phyloP scores from a whole-genome alignment of 2,888 invertebrate genomes.

The Nephrotoma flavescens region DNA sequence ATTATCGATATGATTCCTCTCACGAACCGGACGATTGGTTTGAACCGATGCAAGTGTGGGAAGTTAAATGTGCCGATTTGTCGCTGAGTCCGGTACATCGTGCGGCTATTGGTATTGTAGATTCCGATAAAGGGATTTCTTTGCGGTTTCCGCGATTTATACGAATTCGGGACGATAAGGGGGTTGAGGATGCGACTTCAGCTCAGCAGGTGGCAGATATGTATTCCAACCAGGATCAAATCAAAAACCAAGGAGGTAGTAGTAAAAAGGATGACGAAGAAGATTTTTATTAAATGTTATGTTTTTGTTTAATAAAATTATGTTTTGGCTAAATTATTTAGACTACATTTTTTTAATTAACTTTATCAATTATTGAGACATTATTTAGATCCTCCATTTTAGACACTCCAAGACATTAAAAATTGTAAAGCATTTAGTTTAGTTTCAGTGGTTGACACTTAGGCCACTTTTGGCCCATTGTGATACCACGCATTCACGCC shows the following conservation, averaged over 20 bases:
- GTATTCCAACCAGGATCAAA: slow-evolving; percentile 87
- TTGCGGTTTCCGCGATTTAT: slow-evolving; percentile 87
- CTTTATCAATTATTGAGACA: too few relatives aligned
- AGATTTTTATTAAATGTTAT: slow-evolving; percentile 24
- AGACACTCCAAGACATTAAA: too few relatives aligned
- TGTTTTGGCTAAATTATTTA: not conserved
- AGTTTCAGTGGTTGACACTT: too few relatives aligned
- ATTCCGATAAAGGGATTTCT: slow-evolving; percentile 85
- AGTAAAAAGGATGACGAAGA: slow-evolving; percentile 19
- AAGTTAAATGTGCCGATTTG: slow-evolving; percentile 93
- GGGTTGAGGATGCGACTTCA: slow-evolving; percentile 80
- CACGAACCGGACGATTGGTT: slow-evolving; percentile 84
- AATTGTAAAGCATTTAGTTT: too few relatives aligned
- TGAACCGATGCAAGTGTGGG: slow-evolving; percentile 79
- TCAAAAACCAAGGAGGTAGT: slow-evolving; percentile 44
- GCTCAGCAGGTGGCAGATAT: slow-evolving; percentile 78
- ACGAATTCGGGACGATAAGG: slow-evolving; percentile 81
- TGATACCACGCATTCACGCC: too few relatives aligned
- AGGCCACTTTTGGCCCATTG: too few relatives aligned
- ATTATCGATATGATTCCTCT: slow-evolving; percentile 61
- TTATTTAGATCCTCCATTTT: too few relatives aligned
- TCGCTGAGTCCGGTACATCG: slow-evolving; percentile 89
- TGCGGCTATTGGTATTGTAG: slow-evolving; percentile 76
- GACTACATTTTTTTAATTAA: not conserved
- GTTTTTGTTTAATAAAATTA: not conserved